These are phyloP conservation scores for Sanderia malayensis DNA, from an alignment of 30 jellyfish, hydroid and myxozoan species.

Conservation along the genomic window DNA sequence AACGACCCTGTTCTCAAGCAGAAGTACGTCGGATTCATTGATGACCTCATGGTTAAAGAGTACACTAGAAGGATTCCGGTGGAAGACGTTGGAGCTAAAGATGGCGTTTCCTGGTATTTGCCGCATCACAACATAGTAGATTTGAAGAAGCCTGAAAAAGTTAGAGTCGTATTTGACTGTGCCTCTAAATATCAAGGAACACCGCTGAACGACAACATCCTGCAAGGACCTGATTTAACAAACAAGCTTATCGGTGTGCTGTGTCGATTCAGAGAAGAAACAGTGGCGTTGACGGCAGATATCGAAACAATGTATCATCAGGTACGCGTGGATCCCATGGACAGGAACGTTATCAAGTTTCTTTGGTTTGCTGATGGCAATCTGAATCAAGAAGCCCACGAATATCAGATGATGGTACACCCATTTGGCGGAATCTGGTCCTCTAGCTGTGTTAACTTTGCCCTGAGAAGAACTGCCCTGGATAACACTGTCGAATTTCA, in stretches of 20 bases:
- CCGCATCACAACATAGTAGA: not conserved
- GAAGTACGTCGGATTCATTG: not conserved
- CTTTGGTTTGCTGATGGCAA: not conserved
- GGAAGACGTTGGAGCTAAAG: not conserved
- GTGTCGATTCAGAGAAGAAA: conserved; percentile 1
- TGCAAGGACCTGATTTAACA: not conserved
- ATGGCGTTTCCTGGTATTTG: not conserved
- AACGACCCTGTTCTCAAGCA: conserved; percentile 2
- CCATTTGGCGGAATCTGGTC: conserved; percentile 1
- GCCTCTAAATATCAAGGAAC: not conserved
- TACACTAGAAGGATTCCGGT: not conserved
- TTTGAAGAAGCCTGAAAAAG: not conserved
- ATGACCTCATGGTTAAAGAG: not conserved
- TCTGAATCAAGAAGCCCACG: not conserved
- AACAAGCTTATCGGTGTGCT: conserved; percentile 1
- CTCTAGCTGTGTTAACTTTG: not conserved
- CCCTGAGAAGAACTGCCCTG: not conserved
- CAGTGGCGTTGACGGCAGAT: not conserved
- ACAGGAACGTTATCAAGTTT: not conserved
- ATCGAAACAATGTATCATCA: not conserved
- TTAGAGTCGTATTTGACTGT: not conserved
- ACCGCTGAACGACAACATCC: not conserved
- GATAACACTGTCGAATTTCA: not conserved
- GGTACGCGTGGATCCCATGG: conserved; percentile 3
- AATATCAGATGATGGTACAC: not conserved